phyloP scores from a whole-genome alignment of 2,888 invertebrate genomes.

The Macrostomum cliftonense region DNA sequence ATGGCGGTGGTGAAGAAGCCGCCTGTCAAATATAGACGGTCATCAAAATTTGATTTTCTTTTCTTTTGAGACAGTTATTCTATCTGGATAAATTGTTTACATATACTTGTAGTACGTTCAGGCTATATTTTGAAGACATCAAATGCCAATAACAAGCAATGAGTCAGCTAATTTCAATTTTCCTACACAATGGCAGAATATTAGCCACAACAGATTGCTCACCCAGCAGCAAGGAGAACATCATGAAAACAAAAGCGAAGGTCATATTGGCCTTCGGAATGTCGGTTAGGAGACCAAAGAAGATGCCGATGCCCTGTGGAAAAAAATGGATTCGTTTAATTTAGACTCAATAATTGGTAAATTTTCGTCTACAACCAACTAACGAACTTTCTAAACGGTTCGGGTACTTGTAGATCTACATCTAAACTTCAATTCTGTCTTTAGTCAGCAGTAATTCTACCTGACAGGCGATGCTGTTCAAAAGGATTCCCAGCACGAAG shows the following conservation, averaged over 20 bases:
- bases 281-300: slow-evolving; percentile 56
- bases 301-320: slow-evolving; percentile 45
- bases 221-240: slow-evolving; percentile 49
- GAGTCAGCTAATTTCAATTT: too few species aligned
- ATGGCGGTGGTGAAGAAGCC: slow-evolving; percentile 55
- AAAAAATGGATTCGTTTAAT: slow-evolving; percentile 1
- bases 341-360: too few species aligned
- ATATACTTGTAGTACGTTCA: too few species aligned
- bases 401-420: too few species aligned
- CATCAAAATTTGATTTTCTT: slow-evolving; percentile 3
- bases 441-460: not conserved
- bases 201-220: too few species aligned
- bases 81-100: too few species aligned
- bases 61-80: too few species aligned
- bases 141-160: too few species aligned
- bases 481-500: not conserved
- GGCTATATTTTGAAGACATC: too few species aligned
- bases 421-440: not conserved
- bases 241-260: slow-evolving; percentile 54
- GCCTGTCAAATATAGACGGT: slow-evolving; percentile 41
- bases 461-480: not conserved
- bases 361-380: too few species aligned
- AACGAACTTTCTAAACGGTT: too few species aligned
- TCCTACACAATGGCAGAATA: too few species aligned
- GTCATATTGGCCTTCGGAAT: slow-evolving; percentile 60